Conservation (phyloP, 2,888 invertebrate genomes). For the Ectemnius lituratus region DNA sequence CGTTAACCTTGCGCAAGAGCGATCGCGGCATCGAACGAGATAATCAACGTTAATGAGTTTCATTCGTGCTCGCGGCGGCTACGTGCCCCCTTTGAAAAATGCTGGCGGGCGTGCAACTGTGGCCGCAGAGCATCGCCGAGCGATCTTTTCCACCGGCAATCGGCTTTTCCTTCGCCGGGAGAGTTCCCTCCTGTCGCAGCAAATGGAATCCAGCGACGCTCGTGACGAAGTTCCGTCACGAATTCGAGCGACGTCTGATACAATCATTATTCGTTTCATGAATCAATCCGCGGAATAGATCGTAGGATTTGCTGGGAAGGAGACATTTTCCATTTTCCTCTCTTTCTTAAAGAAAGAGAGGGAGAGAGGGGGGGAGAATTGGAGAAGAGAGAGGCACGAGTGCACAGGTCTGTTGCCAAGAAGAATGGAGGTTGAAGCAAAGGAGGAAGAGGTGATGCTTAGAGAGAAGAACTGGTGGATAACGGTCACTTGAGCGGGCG, state of each 20-base stretch:
- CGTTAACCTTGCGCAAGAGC: not conserved
- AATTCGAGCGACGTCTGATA: too few species aligned
- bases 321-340: too few species aligned
- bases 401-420: conserved; percentile 7
- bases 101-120: not conserved
- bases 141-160: too few species aligned
- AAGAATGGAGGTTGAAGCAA: too few species aligned
- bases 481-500: conserved; percentile 23
- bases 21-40: not conserved
- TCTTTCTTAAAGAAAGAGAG: too few species aligned
- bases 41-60: conserved; percentile 10
- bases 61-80: not conserved
- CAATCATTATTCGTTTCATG: too few species aligned
- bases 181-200: too few species aligned
- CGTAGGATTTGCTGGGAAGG: too few species aligned
- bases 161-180: too few species aligned
- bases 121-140: not conserved
- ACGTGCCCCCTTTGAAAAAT: not conserved
- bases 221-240: too few species aligned
- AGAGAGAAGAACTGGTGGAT: conserved; percentile 32
- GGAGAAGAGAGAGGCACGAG: conserved; percentile 12
- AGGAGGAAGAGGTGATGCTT: conserved; percentile 9
- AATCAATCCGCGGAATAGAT: too few species aligned
- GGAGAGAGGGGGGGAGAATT: not conserved
- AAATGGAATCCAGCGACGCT: too few species aligned